phyloP scores from a whole-genome alignment of 53 echinoderm and acorn worm species.

The Mesocentrotus franciscanus region DNA sequence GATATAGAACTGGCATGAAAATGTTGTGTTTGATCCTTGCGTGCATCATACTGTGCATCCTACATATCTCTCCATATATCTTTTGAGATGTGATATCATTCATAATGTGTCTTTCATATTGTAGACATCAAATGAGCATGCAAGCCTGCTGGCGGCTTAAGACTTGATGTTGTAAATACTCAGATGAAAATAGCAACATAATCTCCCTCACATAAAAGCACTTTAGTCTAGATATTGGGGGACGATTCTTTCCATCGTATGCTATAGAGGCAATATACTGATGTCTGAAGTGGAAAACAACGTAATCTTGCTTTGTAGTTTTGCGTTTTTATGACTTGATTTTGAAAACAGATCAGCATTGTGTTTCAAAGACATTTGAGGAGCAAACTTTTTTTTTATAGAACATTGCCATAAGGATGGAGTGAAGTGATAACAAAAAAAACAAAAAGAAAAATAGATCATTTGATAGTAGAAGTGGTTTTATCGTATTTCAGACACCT shows the following conservation, averaged over 20 bases:
- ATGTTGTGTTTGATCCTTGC: background rate
- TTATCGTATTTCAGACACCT: no score
- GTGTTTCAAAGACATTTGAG: no score
- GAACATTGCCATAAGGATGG: no score
- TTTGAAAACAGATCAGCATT: background rate
- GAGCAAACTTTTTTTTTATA: no score
- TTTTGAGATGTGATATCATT: constrained; percentile 16
- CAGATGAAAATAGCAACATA: constrained; percentile 32
- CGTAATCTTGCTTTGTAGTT: background rate
- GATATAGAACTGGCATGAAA: constrained; percentile 18
- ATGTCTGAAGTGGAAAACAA: background rate
- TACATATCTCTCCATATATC: background rate
- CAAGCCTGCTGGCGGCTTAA: background rate
- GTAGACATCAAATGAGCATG: background rate
- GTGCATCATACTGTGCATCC: background rate
- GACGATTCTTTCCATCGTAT: background rate
- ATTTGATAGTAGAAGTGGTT: no score
- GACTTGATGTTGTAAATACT: background rate
- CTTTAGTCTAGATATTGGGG: background rate
- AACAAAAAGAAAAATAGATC: no score
- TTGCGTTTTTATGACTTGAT: background rate
- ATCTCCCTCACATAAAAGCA: background rate
- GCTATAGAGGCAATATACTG: background rate
- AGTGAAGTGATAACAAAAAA: no score
- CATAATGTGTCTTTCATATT: background rate